Percentiles rank a stretch among this genome's conserved stretches.
Evolutionary conservation across 1,140 invertebrate species (phyloP).

Genomic region (Drosophila kohkoa): DNA sequence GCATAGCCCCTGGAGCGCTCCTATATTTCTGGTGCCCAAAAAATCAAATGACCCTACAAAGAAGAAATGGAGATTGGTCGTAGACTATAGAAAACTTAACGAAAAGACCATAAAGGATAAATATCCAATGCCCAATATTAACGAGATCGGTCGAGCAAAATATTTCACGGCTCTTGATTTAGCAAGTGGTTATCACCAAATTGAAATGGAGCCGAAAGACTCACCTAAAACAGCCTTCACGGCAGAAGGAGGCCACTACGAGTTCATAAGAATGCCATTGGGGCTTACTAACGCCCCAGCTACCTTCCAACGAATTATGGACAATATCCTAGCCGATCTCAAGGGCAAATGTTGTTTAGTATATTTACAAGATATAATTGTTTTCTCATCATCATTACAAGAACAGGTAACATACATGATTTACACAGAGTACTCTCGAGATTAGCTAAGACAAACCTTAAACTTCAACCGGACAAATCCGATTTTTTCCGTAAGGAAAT

Average conservation of each 20-base stretch:
- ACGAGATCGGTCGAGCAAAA: slow-evolving; percentile 77
- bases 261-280: slow-evolving; percentile 65
- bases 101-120: slow-evolving; percentile 81
- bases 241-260: slow-evolving; percentile 61
- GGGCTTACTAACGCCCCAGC: slow-evolving; percentile 65
- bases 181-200: slow-evolving; percentile 85
- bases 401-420: slow-evolving; percentile 68
- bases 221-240: slow-evolving; percentile 85
- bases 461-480: slow-evolving; percentile 52
- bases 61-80: slow-evolving; percentile 75
- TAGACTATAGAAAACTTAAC: slow-evolving; percentile 13
- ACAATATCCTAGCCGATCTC: slow-evolving; percentile 33
- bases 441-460: slow-evolving; percentile 41
- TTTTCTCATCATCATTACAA: slow-evolving; percentile 45
- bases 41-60: slow-evolving; percentile 49
- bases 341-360: slow-evolving; percentile 44
- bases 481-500: slow-evolving; percentile 45
- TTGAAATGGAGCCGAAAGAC: slow-evolving; percentile 78
- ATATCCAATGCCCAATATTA: slow-evolving; percentile 86
- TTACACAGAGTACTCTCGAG: slow-evolving; percentile 69
- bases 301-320: slow-evolving; percentile 57
- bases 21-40: slow-evolving; percentile 57
- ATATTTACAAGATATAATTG: slow-evolving; percentile 60
- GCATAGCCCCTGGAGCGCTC: slow-evolving; percentile 42
- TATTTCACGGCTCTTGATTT: slow-evolving; percentile 85